Conservation (phyloP, 2,888 invertebrate species). For the Thereva unica region DNA sequence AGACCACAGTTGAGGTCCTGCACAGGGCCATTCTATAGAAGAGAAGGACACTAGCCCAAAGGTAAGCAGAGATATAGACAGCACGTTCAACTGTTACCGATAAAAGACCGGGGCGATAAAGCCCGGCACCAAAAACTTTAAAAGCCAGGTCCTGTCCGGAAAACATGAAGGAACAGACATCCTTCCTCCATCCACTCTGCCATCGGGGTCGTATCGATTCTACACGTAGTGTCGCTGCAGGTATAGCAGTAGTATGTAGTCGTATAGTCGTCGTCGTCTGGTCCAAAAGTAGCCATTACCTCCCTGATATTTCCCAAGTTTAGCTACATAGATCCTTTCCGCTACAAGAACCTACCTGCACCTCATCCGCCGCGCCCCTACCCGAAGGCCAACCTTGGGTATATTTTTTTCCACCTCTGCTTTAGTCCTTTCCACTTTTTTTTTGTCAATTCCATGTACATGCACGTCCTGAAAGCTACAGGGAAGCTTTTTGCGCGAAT, state of each 20-base stretch:
- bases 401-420: not conserved
- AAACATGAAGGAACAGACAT: constrained; percentile 32
- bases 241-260: constrained; percentile 2
- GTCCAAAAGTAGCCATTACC: constrained; percentile 31
- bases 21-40: constrained; percentile 1
- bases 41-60: constrained; percentile 16
- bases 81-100: constrained; percentile 15
- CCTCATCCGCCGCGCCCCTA: too few relatives aligned
- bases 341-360: not conserved
- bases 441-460: constrained; percentile 30
- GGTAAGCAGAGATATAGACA: constrained; percentile 8
- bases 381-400: too few relatives aligned
- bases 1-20: constrained; percentile 20
- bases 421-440: not conserved
- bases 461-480: constrained; percentile 29
- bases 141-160: constrained; percentile 26
- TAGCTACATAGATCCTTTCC: constrained; percentile 34
- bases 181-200: constrained; percentile 12
- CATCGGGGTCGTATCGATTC: constrained; percentile 36
- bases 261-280: constrained; percentile 14
- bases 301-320: constrained; percentile 25
- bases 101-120: constrained; percentile 27
- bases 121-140: constrained; percentile 11
- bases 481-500: constrained; percentile 33
- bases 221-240: constrained; percentile 29